Evolutionary conservation across 2,888 invertebrate species (phyloP).

Genomic region (Andrena haemorrhoa): DNA sequence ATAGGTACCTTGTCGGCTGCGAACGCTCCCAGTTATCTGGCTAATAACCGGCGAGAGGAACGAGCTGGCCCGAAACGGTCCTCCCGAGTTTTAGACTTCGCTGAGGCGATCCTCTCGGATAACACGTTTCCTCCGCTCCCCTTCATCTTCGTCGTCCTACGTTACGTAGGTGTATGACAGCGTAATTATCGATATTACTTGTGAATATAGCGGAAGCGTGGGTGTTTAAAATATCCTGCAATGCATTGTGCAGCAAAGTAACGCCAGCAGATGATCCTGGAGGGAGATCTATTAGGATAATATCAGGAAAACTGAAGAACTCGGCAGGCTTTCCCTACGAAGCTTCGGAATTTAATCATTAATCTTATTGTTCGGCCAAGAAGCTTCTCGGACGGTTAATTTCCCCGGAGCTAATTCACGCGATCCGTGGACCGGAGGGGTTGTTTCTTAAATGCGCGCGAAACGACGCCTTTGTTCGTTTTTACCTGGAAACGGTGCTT

Average conservation of each 20-base stretch:
- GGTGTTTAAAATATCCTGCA: no score
- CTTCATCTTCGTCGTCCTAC: not conserved
- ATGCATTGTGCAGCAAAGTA: no score
- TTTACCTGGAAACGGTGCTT: slow-evolving; percentile 6
- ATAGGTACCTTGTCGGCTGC: slow-evolving; percentile 22
- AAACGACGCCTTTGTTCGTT: slow-evolving; percentile 36
- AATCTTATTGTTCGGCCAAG: slow-evolving; percentile 47
- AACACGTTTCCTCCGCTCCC: not conserved
- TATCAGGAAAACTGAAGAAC: not conserved
- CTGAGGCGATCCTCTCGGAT: not conserved
- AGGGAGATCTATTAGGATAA: no score
- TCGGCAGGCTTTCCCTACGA: not conserved
- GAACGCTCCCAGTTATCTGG: slow-evolving; percentile 7
- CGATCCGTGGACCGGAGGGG: slow-evolving; percentile 35
- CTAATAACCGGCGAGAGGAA: slow-evolving; percentile 19
- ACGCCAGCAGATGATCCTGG: no score
- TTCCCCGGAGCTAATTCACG: slow-evolving; percentile 51
- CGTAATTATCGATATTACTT: no score
- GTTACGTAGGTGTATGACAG: not conserved
- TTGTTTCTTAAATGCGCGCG: slow-evolving; percentile 54
- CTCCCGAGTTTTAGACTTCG: not conserved
- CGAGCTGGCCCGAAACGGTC: not conserved
- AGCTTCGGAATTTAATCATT: slow-evolving; percentile 32
- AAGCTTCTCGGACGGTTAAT: slow-evolving; percentile 41
- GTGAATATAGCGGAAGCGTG: no score